phyloP scores from a whole-genome alignment of 2,888 invertebrate species.

The Lithophane leautieri region DNA sequence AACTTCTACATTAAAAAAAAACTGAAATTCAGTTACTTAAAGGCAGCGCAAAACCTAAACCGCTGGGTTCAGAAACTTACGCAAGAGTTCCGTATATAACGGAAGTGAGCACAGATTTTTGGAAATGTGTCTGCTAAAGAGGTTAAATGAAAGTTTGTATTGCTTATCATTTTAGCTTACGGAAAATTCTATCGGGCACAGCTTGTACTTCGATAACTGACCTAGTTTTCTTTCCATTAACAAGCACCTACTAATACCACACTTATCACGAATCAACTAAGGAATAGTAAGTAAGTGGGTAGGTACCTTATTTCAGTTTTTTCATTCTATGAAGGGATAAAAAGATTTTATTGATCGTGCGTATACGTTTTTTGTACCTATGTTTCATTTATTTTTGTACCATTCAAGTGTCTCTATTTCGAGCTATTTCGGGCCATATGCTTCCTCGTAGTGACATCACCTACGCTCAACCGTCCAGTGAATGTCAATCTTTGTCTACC shows the following conservation, averaged over 20 bases:
- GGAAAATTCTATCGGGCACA: background rate
- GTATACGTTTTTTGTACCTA: background rate
- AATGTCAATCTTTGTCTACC: constrained; percentile 12
- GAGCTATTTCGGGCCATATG: background rate
- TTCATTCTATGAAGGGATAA: background rate
- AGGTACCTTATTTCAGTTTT: background rate
- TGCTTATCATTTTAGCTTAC: background rate
- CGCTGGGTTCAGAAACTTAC: background rate
- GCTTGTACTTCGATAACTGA: background rate
- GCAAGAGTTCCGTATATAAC: background rate
- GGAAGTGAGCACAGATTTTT: background rate
- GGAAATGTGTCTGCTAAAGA: background rate
- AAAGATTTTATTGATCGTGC: background rate
- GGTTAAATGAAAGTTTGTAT: background rate
- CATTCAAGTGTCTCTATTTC: background rate
- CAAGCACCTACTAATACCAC: background rate
- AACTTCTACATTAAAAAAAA: background rate
- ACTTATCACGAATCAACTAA: background rate
- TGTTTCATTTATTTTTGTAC: background rate
- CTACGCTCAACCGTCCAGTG: background rate
- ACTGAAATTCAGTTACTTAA: background rate
- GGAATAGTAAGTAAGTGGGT: background rate
- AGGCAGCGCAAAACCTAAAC: background rate
- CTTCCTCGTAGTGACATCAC: background rate
- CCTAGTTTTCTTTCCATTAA: background rate